Base-by-base conservation (phyloP, 1,140 invertebrate species). In the Mamestra configurata region DNA sequence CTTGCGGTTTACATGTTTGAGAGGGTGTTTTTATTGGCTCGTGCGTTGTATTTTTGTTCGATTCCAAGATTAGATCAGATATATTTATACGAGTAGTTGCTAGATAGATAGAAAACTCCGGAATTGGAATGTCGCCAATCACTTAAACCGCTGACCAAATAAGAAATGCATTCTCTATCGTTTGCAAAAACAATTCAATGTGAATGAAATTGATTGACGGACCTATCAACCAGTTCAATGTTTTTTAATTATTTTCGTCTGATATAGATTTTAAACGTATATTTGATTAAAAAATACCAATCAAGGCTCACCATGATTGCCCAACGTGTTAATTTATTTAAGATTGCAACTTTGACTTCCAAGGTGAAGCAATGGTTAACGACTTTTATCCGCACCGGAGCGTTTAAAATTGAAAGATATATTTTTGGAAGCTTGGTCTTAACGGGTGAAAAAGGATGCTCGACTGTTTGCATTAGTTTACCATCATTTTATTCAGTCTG, bases 61-160 rank as follows among this genome's bases (percentile, higher is more conserved):
- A 71, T 35, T 71, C 43, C 11, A 31, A 71, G 49, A 35, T 35
- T 35, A 71, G 68, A 51, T 71, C 27, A 8, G 46, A 49, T 31
- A 51, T 49, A 53, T 71, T 71, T 35, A 71, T 13, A 53, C 37
- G 18, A 40, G n/a, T 49, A 11, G 8, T 7, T 31, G 27, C 5
- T 59, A 51, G 43, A 49, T 27, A 7, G 20, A 46, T 24, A 51
- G 68, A 71, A 71, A 71, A 35, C 13, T 53, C 68, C 68, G 68
- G 46, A 71, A 35, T 71, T 71, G 68, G 68, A 71, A 20, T 71
- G 22, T 31, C 27, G 68, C 68, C 68, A 71, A 53, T 35, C 22
- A 71, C 11, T 15, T 10, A 43, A 40, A 66, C 37, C 24, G n/a
- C 37, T 66, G 46, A 31, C 68, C 68, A 53, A 71, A 53, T 71